Evolutionary conservation across 1,140 invertebrate species (phyloP), one percentile per base, ranked within the genome.

Genomic region (Meloidogyne floridensis): DNA sequence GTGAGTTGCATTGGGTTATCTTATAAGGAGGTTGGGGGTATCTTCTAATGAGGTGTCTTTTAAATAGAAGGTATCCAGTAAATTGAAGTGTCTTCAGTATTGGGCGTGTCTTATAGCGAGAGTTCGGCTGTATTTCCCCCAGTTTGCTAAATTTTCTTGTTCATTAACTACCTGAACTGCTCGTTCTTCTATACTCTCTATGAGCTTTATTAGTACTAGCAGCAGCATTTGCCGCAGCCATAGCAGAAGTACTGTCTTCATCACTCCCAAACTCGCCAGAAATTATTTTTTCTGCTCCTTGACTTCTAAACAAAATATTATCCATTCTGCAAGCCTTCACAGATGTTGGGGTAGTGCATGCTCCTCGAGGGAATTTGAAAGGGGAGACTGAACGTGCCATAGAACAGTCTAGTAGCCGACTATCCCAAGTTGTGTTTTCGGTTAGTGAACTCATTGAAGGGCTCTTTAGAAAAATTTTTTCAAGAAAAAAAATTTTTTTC

Each of bases 401-500:
- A 18, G 72, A 69, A 72, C 72, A 85, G 20, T 85, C 84, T 20
- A 87, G 65, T 18, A 86, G 32, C 42, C 85, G 75, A 54, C 85
- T 85, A 32, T 87, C 86, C 86, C 86, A 86, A 13, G 81, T 87
- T 65, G 84, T 79, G 42, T 72, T 88, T 47, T 81, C 65, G 15
- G 82, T 84, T 18, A 85, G 42, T 47, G 73, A 75, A 51, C 69
- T 65, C 51, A 82, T 18, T 56, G 76, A 70, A 47, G 80, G 71
- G 7, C 53, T 75, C 80, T 54, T 43, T 42, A 78, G 80, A 54
- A 65, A 4, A n/a, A n/a, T 65, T 65, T 65, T 65, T 65, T 6
- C 3, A 54, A 32, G 32, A 32, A 32, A 32, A 32, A 32, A 54
- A 54, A 54, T 11, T 65, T 18, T 65, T 15, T n/a, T 59, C 4